phyloP scores from a whole-genome alignment of 2,797 vertebrate species.

The Anguilla megastoma region DNA sequence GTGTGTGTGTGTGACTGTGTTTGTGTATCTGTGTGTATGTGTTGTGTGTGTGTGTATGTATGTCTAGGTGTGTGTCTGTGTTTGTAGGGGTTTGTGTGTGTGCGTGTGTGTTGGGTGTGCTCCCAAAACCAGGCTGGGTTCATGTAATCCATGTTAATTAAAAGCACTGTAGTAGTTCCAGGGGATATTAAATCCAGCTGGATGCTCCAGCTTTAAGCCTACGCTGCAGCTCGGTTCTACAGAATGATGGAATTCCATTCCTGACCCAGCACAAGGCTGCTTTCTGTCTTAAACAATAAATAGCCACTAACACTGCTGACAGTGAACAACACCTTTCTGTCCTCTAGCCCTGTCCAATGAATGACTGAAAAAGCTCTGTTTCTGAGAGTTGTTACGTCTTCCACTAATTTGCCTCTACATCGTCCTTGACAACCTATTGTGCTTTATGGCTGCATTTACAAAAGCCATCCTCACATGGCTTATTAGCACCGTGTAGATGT shows the following conservation, averaged over 20 bases:
- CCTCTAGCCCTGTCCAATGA: neutral
- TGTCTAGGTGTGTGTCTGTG: neutral
- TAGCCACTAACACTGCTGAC: neutral
- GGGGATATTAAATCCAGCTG: slow-evolving; percentile 1
- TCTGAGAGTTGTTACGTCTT: neutral
- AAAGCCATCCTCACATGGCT: neutral
- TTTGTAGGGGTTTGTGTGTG: slow-evolving; percentile 6
- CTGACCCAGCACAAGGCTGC: neutral
- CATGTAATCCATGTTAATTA: slow-evolving; percentile 17
- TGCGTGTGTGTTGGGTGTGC: slow-evolving; percentile 6
- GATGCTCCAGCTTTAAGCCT: neutral
- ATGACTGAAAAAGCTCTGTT: neutral
- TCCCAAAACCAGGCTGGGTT: neutral
- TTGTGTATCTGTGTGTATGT: neutral
- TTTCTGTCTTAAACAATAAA: neutral
- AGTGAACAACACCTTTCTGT: neutral
- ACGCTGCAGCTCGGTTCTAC: neutral
- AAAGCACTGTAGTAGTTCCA: slow-evolving; percentile 3
- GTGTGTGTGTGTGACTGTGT: neutral
- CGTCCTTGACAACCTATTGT: neutral
- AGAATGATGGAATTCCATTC: neutral
- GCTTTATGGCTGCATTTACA: neutral
- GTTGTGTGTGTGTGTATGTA: slow-evolving; percentile 11
- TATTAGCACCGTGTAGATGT: neutral
- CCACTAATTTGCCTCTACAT: neutral